Base-by-base conservation (phyloP, 2,888 invertebrate species). In the Epirrhoe alternata region DNA sequence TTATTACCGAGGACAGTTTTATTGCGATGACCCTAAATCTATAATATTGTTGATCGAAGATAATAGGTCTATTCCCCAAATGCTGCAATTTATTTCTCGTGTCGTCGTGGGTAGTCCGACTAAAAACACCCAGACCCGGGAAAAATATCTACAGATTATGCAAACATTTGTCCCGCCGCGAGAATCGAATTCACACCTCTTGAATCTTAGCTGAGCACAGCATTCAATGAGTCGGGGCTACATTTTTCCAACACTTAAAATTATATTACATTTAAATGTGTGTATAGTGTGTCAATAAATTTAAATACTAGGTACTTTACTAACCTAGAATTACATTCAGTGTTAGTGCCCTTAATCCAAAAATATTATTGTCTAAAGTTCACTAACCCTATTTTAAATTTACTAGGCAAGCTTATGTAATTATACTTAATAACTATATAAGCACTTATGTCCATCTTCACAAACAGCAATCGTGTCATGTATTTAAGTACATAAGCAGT, bases 371-470 rank as follows among this genome's bases (percentile, higher is more conserved):
- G 38, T 42, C 38, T 42, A 42, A 42, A 12, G 12, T 42, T 12
- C 38, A 42, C 38, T 42, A 42, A 42, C 12, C 38, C 12, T 47
- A 47, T 12, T n/a, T 16, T 16, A 14, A 47, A 47, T 47, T 47
- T 47, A 47, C 12, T 16, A 16, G 47, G 16, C 47, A 47, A 47
- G 47, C 47, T 47, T 47, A 47, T 47, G 14, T 42, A 42, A 42
- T 3, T 42, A 35, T 35, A 35, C 8, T 42, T 42, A 12, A 42
- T 1, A 47, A 47, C 16, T 47, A 47, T 47, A 5, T 12, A 42
- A 42, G 38, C 47, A 45, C 35, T 47, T 6, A 47, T 47, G 47
- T 16, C 47, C 14, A 12, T 16, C n/a, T 47, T 14, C 47, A 14
- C 14, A 45, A n/a, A 5, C 16, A 47, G 5, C 14, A 47, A n/a